Evolutionary conservation across 2,113 vertebrate species (phyloP), one percentile per base, ranked within the genome.

Genomic region (Malurus melanocephalus): DNA sequence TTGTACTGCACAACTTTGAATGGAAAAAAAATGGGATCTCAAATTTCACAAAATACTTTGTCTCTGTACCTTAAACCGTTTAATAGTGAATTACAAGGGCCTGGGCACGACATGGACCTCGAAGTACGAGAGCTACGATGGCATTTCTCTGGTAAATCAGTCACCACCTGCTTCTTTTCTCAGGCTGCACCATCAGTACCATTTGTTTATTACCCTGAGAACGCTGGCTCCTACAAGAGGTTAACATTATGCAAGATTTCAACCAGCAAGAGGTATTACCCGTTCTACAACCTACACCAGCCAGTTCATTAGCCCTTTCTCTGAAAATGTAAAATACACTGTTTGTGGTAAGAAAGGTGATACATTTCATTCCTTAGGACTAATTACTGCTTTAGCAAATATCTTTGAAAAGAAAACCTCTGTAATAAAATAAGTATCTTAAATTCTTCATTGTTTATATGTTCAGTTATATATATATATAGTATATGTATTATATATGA

Each of bases 161-260:
- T 53, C 43, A 20, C 21, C 83, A 73, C 20, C 24, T 56, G 22
- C 23, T 49, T 35, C 43, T 80, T 68, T 67, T 48, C 46, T 19
- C 48, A 75, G 61, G 60, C 73, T 75, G 40, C 42, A 10, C 33
- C 56, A 20, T 56, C 0, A 0, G 21, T 40, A 59, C 48, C 3
- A 27, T 71, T 80, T 76, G 65, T 71, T 85, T 64, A 55, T 46
- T 24, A 16, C 45, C 27, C 42, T 43, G 48, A 59, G 77, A 89
- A 86, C n/a, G 22, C 62, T 91, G 77, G 56, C 77, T 95, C 68
- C 61, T 6, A 4, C 71, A 85, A 71, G 57, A 91, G 32, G 68
- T 91, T 76, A 87, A 68, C 23, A 43, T 89, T 59, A 60, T 46
- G 78, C 88, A 95, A 87, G 48, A 77, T 62, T 86, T 87, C 61